Conservation (phyloP, 1,140 invertebrate genomes). For the Drosophila triauraria region DNA sequence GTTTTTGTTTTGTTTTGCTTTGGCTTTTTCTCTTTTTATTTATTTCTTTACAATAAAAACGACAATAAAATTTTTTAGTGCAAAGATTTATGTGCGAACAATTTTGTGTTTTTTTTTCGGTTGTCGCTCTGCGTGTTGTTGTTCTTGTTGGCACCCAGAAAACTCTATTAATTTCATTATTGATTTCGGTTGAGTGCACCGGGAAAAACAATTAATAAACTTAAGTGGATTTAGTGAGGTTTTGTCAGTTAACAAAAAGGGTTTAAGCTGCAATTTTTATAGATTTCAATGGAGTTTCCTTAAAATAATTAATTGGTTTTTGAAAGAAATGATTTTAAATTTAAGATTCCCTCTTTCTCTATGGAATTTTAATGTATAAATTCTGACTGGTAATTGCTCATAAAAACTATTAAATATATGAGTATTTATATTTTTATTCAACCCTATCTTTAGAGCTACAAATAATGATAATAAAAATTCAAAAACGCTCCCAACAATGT, state of each 20-base stretch:
- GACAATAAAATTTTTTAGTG: constrained; percentile 83
- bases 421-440: neutral
- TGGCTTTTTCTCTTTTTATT: constrained; percentile 45
- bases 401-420: too few species aligned
- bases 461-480: too few species aligned
- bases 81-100: constrained; percentile 83
- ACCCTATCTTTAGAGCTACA: neutral
- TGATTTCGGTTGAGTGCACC: constrained; percentile 18
- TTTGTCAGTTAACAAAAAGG: neutral
- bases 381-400: neutral
- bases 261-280: neutral
- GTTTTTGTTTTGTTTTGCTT: constrained; percentile 27
- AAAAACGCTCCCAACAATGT: neutral
- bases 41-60: constrained; percentile 81
- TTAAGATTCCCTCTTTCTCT: neutral
- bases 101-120: constrained; percentile 49
- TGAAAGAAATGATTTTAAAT: too few species aligned
- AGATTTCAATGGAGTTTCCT: too few species aligned
- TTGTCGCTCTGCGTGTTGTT: constrained; percentile 20
- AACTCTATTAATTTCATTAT: constrained; percentile 63
- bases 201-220: neutral
- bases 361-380: neutral
- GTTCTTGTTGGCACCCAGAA: constrained; percentile 24
- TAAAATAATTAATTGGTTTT: too few species aligned
- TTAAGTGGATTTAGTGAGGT: neutral